phyloP scores from a whole-genome alignment of 1,140 invertebrate genomes.

The Neodiprion virginianus region DNA sequence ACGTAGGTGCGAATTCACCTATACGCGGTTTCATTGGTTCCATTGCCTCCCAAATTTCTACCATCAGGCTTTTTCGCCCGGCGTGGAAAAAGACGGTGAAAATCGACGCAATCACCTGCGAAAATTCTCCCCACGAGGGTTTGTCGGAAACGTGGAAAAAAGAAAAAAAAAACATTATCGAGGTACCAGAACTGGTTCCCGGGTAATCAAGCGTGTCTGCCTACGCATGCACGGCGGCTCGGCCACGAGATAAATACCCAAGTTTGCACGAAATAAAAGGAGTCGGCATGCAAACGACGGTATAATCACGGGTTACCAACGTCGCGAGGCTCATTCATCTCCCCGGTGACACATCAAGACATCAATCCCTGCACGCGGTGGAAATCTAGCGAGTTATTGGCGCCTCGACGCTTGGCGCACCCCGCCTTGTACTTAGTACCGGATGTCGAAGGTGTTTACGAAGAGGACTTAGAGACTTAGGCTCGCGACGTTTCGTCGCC shows the following conservation, averaged over 20 bases:
- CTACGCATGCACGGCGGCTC: not conserved
- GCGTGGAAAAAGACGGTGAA: not conserved
- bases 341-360: constrained; percentile 34
- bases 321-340: constrained; percentile 23
- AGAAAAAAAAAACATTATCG: not conserved
- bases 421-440: constrained; percentile 15
- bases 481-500: constrained; percentile 25
- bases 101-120: not conserved
- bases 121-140: not conserved
- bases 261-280: constrained; percentile 19
- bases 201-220: not conserved
- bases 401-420: constrained; percentile 8
- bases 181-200: not conserved
- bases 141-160: not conserved
- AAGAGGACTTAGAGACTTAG: constrained; percentile 30
- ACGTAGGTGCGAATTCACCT: not conserved
- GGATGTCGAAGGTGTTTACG: constrained; percentile 31
- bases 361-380: constrained; percentile 27
- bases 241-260: constrained; percentile 9
- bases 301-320: constrained; percentile 29
- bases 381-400: constrained; percentile 24
- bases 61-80: not conserved
- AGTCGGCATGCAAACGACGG: constrained; percentile 24
- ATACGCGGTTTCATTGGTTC: not conserved
- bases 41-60: not conserved